These are phyloP conservation scores for Artibeus jamaicensis DNA, from an alignment of 2,797 vertebrate genomes.

Conservation along the genomic window DNA sequence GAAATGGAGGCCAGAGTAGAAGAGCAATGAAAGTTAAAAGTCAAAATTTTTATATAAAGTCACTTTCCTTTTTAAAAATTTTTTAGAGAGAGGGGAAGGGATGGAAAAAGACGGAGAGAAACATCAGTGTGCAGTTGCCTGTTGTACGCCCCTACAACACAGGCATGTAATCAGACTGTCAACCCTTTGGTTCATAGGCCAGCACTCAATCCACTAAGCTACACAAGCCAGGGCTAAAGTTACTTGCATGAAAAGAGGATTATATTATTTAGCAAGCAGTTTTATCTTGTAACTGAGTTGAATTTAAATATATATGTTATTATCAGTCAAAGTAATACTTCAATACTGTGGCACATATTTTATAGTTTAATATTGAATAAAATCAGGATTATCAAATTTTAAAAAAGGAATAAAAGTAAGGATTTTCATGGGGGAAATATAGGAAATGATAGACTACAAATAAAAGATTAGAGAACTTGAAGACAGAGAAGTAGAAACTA, in stretches of 20 bases:
- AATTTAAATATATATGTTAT: slow-evolving; percentile 28
- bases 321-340: not conserved
- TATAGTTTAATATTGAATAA: not conserved
- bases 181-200: no score
- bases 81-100: no score
- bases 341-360: not conserved
- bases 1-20: not conserved
- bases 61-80: not conserved
- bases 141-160: no score
- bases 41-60: slow-evolving; percentile 9
- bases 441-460: not conserved
- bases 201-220: no score
- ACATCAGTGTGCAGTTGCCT: no score
- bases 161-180: no score
- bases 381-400: not conserved
- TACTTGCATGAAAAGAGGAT: slow-evolving; percentile 8
- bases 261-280: not conserved
- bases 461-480: not conserved
- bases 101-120: no score
- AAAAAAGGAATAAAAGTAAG: not conserved
- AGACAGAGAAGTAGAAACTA: not conserved
- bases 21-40: not conserved
- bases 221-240: not conserved
- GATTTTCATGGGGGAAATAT: not conserved
- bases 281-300: not conserved